Conservation (phyloP, 2,797 vertebrate genomes). For the Mycteria americana region DNA sequence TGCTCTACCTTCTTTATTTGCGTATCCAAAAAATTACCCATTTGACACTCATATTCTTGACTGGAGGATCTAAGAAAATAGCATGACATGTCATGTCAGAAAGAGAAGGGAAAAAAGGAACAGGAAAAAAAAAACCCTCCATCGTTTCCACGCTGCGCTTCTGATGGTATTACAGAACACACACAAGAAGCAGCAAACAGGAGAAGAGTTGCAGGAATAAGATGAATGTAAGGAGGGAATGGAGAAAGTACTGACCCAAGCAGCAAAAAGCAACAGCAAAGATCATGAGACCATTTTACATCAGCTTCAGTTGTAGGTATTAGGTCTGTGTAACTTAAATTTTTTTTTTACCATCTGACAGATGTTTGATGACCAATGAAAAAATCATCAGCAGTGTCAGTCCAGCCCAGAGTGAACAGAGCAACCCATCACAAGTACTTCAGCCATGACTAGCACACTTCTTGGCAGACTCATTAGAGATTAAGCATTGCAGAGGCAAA, state of each 20-base stretch:
- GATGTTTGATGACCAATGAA: not conserved
- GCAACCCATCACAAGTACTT: not conserved
- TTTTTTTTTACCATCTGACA: not conserved
- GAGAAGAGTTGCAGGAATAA: not conserved
- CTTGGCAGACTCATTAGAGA: not conserved
- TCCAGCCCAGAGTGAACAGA: not conserved
- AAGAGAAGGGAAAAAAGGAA: rapidly evolving
- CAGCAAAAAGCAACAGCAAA: not conserved
- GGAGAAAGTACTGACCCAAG: not conserved
- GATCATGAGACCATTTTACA: not conserved
- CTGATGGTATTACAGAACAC: not conserved
- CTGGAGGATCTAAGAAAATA: not conserved
- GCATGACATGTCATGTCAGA: not conserved
- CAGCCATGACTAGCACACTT: not conserved
- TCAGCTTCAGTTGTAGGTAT: not conserved
- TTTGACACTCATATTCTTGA: not conserved
- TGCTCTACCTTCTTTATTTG: not conserved
- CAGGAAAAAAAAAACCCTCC: rapidly evolving
- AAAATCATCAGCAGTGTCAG: not conserved
- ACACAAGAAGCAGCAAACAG: not conserved
- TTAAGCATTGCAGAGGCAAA: not conserved
- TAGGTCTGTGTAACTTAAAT: not conserved
- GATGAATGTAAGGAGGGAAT: not conserved
- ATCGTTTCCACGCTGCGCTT: rapidly evolving
- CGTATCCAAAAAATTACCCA: not conserved